Percentiles rank a stretch among this genome's conserved stretches.
Evolutionary conservation across 2,113 vertebrate genomes (phyloP).

Genomic region (Mustela nigripes): DNA sequence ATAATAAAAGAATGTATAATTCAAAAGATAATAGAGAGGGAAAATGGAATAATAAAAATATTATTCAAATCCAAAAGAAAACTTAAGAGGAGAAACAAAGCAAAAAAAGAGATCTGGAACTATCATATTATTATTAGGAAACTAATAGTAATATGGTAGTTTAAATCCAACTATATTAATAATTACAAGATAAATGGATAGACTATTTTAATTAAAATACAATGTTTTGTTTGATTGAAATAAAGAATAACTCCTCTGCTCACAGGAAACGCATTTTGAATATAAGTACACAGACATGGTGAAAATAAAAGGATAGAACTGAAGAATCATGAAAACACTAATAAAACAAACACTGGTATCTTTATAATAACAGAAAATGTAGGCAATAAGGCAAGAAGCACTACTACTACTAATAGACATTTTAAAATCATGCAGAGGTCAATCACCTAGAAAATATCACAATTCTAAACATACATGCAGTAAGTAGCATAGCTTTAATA

Average conservation of each 20-base stretch:
- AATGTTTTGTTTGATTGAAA: not conserved
- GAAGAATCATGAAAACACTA: not conserved
- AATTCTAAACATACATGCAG: not conserved
- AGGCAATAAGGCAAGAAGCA: not conserved
- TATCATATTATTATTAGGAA: not conserved
- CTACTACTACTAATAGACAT: not conserved
- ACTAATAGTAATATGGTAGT: not conserved
- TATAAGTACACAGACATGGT: not conserved
- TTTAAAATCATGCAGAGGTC: not conserved
- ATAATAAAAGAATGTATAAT: constrained; percentile 53
- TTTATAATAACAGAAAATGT: not conserved
- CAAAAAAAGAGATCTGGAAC: not conserved
- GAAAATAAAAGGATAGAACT: not conserved
- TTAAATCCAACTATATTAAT: not conserved
- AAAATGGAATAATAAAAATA: constrained; percentile 35
- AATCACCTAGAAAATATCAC: not conserved
- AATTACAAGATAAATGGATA: constrained; percentile 25
- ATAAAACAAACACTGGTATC: not conserved
- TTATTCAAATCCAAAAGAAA: not conserved
- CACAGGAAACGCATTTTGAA: not conserved
- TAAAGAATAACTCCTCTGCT: not conserved
- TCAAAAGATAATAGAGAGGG: not conserved
- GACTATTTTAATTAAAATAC: constrained; percentile 11
- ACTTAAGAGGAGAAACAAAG: not conserved
- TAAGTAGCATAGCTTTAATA: not conserved